Conservation (phyloP, 2,888 invertebrate genomes). For the Zaprionus lineosus region DNA sequence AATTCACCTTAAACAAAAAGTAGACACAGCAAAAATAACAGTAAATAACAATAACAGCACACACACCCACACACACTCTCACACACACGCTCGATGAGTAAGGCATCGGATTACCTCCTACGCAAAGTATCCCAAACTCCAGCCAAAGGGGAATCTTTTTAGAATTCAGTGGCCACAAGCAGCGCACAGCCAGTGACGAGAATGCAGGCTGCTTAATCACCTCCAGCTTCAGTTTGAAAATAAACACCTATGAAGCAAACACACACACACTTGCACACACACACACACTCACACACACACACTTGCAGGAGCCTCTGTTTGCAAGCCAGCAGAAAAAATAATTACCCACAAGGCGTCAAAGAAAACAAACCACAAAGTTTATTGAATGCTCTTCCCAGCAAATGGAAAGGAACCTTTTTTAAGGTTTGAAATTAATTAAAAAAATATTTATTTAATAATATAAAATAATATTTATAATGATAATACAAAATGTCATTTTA, state of each 20-base stretch:
- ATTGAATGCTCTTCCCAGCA: slow-evolving; percentile 1
- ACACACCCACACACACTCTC: slow-evolving; percentile 6
- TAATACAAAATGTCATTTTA: no score
- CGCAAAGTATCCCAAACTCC: slow-evolving; percentile 25
- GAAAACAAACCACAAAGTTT: not conserved
- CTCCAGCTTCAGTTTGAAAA: slow-evolving; percentile 60
- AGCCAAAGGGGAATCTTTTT: slow-evolving; percentile 7
- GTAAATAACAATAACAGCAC: slow-evolving; percentile 33
- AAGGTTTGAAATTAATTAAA: no score
- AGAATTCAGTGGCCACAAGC: slow-evolving; percentile 40
- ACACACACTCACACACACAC: slow-evolving; percentile 11
- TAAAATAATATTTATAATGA: no score
- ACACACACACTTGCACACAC: slow-evolving; percentile 15
- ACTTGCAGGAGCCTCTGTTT: slow-evolving; percentile 9
- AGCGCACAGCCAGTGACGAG: slow-evolving; percentile 1
- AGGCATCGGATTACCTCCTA: slow-evolving; percentile 61
- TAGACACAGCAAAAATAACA: slow-evolving; percentile 46
- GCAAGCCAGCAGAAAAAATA: slow-evolving; percentile 26
- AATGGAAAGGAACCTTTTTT: no score
- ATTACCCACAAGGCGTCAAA: not conserved
- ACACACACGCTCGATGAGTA: not conserved
- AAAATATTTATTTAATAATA: no score
- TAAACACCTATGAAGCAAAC: slow-evolving; percentile 55
- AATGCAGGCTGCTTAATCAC: slow-evolving; percentile 55
- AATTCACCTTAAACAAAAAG: slow-evolving; percentile 66